phyloP scores from a whole-genome alignment of 2,797 vertebrate species.

The Chrosomus eos region DNA sequence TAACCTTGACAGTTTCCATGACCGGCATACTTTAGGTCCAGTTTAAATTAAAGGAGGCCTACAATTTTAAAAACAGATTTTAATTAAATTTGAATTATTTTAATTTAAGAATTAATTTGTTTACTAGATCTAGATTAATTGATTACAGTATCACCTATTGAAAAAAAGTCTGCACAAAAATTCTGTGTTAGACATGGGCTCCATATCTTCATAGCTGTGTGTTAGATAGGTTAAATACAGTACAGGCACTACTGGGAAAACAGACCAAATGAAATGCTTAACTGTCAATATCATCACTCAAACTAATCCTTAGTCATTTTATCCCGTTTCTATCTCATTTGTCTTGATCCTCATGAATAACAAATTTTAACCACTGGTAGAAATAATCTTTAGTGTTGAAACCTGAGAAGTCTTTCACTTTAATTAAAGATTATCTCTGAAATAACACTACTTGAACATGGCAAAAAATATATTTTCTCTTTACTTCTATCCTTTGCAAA shows the following conservation, averaged over 20 bases:
- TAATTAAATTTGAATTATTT: too few species aligned
- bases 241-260: background rate
- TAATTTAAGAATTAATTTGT: too few species aligned
- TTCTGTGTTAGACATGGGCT: background rate
- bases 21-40: background rate
- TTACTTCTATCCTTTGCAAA: too few species aligned
- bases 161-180: background rate
- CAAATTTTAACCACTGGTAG: background rate
- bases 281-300: background rate
- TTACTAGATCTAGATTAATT: background rate
- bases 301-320: background rate
- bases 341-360: background rate
- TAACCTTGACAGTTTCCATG: background rate
- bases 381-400: background rate
- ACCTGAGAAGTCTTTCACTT: background rate
- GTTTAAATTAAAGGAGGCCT: background rate
- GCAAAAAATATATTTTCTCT: background rate
- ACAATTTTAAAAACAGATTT: too few species aligned
- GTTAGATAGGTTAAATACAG: background rate
- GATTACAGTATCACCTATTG: background rate
- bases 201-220: background rate
- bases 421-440: background rate
- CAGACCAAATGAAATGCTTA: background rate
- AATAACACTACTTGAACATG: background rate
- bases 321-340: background rate